Base-by-base conservation (phyloP, 2,888 invertebrate species). In the Adela reaumurella region DNA sequence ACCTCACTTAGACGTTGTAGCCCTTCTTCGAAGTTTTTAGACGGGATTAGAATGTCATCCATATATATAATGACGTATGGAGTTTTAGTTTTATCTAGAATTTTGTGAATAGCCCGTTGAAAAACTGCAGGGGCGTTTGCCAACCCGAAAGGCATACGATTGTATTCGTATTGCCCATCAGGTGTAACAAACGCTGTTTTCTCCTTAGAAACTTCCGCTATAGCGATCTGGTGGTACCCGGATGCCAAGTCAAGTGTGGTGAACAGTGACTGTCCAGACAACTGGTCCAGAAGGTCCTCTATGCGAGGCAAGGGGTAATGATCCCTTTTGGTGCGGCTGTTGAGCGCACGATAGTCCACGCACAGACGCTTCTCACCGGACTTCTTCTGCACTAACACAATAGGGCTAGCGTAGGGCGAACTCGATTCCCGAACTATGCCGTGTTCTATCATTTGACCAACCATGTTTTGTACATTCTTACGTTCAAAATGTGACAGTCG, bases 141-240 rank as follows among this genome's bases (percentile, higher is more conserved):
- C n/a, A n/a, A n/a, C n/a, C n/a, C n/a, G n/a, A n/a, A n/a, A n/a
- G n/a, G n/a, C n/a, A n/a, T n/a, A n/a, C n/a, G n/a, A n/a, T n/a
- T n/a, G n/a, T n/a, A n/a, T n/a, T n/a, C n/a, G n/a, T n/a, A n/a
- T n/a, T n/a, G n/a, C n/a, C n/a, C n/a, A n/a, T n/a, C n/a, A n/a
- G 58, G 60, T 0, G 59, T 60, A 0, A 63, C 55, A 49, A 65
- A 63, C 1, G 61, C 57, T 0, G 62, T 64, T 24, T 57, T 58
- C 44, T 61, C 56, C 19, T 51, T 49, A 17, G 59, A 57, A 6
- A 49, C 49, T 19, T 57, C 46, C 8, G 58, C 50, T 17, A 67
- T 50, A 3, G 56, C 54, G 0, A 67, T 58, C 48, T 67, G 65
- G 42, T 65, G 65, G 51, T 63, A 64, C 0, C 62, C 63, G 18